Evolutionary conservation across 2,113 vertebrate genomes (phyloP), one percentile per base, ranked within the genome.

Genomic region (Ochotona princeps): DNA sequence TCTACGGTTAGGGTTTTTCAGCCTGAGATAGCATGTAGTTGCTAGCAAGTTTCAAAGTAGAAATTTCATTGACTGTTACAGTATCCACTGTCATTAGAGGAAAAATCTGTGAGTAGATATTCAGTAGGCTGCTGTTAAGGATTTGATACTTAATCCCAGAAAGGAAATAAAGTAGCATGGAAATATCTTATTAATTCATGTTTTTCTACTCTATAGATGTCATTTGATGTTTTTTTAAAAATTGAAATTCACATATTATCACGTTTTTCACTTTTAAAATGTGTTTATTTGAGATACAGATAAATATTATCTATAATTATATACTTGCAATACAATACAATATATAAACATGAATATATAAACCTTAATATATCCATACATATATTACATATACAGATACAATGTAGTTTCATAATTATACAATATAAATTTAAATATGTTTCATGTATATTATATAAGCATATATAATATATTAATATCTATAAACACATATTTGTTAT

Each of bases 151-250:
- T 63, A 13, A 14, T 54, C 21, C 85, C 61, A 26, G 73, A 67
- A 35, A 81, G 79, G 5, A 5, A 67, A 74, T 44, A 74, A 65
- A 49, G 0, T 60, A 21, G 69, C 63, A 73, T 79, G 4, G 26
- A 25, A 20, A 69, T 10, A 87, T 80, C 87, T 83, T 63, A 26
- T 78, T 61, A 74, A 61, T 82, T 81, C 7, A 32, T 20, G 73
- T 30, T 73, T 76, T 63, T 30, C 18, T 26, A 11, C n/a, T 11
- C 8, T n/a, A 51, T 65, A 44, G 67, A 54, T 57, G 11, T 63
- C 25, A 75, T 74, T 54, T 75, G 20, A 6, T 26, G 23, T 72
- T 87, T 69, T 85, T 65, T 82, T 44, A n/a, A 81, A 80, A 93
- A 30, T 18, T 81, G 35, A 72, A 83, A 47, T 78, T 87, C 0